Base-by-base conservation (phyloP, 23 tunicate genomes). In the Clavelina lepadiformis region DNA sequence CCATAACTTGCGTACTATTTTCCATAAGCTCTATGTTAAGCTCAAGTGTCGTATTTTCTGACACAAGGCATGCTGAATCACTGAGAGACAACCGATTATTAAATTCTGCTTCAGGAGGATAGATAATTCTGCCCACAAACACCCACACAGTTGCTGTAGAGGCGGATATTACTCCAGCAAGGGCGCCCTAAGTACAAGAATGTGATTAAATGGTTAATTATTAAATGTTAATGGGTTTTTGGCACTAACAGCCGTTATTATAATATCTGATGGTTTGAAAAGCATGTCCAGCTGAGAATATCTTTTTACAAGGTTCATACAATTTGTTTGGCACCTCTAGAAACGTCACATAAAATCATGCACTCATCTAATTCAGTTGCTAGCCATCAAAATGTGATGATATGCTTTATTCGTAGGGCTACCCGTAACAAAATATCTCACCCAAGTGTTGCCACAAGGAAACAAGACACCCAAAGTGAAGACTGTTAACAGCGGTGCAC, bases 401-500 rank as follows among this genome's bases (percentile, higher is more conserved):
- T n/a, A n/a, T n/a, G n/a, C n/a, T n/a, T n/a, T n/a, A n/a, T n/a
- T n/a, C n/a, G n/a, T n/a, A n/a, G n/a, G n/a, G n/a, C n/a, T n/a
- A n/a, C n/a, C n/a, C n/a, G n/a, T n/a, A n/a, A n/a, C n/a, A n/a
- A n/a, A 26, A 27, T 37, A 5, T 8, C 82, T 35, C 31, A 78
- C 84, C 84, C 84, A 78, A 20, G 74, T 55, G 31, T 78, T 78
- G 24, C 58, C 68, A 59, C 71, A 80, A n/a, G 78, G 78, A 49
- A 72, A 63, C 51, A 82, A 34, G n/a, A 82, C 30, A 28, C 89
- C 89, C 13, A 82, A 51, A 26, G 89, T 51, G 68, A 73, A 82
- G 21, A 82, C 52, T 19, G 71, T 80, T 31, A 82, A 75, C 3
- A 82, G 80, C 1, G 89, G 89, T n/a, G 79, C 89, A 5, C 89